Base-by-base conservation (phyloP, 2,113 vertebrate genomes). In the Psittacara wagleri region DNA sequence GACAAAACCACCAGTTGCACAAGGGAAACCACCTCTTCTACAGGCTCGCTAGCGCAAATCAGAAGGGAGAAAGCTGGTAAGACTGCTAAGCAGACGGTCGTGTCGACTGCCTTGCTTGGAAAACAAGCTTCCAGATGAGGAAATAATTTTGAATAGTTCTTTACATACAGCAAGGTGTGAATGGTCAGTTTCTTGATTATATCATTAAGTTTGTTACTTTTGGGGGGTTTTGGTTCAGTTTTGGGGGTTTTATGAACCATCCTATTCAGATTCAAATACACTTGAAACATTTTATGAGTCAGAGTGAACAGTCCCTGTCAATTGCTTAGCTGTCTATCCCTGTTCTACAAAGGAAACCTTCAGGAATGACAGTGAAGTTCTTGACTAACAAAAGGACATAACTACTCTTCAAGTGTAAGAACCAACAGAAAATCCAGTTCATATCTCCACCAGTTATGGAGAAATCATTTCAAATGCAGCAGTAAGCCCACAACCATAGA, bases 191-290 rank as follows among this genome's bases (percentile, higher is more conserved):
- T 59, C 49, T 64, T 81, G 15, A 24, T 24, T 24, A 16, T 10
- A 59, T 7, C 31, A 73, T 31, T 44, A 73, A 3, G 44, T 46
- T 55, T 33, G 17, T 28, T 31, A 19, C 37, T 88, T 33, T 73
- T 22, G 6, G 2, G 1, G 0, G 33, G 28, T 2, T 10, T n/a
- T n/a, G 54, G 18, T 20, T 59, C n/a, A 59, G 9, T n/a, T n/a
- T 59, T 23, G 12, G 33, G 55, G 3, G 1, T 6, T 69, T 17
- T 16, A 62, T 80, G 69, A 25, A 70, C 66, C 27, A 11, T 14
- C 28, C 12, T 72, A 13, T 52, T 84, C 35, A 48, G 23, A 81
- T 31, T 68, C 57, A 76, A 79, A 73, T 11, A 54, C 8, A 48
- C 33, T 37, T 79, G 25, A 68, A 24, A 70, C 7, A 63, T 23